A percentile compares a stretch with the other conserved stretches of the same genome.
Conservation (phyloP, 2,888 invertebrate genomes). For the Piscicola geometra region DNA sequence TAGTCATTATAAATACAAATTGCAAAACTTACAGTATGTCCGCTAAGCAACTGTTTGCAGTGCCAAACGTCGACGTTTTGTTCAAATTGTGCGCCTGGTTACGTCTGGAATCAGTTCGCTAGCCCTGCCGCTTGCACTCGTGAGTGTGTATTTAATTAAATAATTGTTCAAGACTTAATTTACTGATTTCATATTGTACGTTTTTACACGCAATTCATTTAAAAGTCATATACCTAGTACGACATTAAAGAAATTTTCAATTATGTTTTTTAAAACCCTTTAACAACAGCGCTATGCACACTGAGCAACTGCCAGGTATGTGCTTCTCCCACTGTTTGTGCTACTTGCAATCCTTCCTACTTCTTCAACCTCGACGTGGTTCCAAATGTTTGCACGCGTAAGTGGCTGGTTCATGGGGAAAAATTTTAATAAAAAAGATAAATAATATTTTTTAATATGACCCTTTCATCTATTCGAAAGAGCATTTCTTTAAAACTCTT, state of each 20-base stretch:
- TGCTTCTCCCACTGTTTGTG: slow-evolving; percentile 6
- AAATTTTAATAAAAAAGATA: too few relatives aligned
- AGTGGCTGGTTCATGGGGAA: too few relatives aligned
- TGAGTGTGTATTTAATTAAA: background rate
- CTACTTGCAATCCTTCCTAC: background rate
- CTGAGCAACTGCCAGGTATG: slow-evolving; percentile 10
- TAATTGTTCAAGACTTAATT: too few relatives aligned
- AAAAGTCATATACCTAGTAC: too few relatives aligned
- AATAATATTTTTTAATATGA: too few relatives aligned
- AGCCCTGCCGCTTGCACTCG: slow-evolving; percentile 7
- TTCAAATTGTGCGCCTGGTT: background rate
- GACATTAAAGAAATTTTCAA: too few relatives aligned
- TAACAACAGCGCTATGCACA: background rate
- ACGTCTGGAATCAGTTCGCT: background rate
- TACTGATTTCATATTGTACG: too few relatives aligned
- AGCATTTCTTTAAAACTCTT: too few relatives aligned
- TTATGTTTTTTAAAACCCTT: too few relatives aligned
- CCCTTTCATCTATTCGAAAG: too few relatives aligned
- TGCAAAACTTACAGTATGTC: background rate
- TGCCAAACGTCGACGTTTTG: background rate
- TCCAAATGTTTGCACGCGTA: background rate
- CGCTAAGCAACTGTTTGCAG: background rate
- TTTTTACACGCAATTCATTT: too few relatives aligned
- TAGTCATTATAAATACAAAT: too few relatives aligned
- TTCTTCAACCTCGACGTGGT: background rate